These are phyloP conservation scores for Euschistus heros DNA, from an alignment of 1,140 invertebrate genomes.

Conservation along the genomic window DNA sequence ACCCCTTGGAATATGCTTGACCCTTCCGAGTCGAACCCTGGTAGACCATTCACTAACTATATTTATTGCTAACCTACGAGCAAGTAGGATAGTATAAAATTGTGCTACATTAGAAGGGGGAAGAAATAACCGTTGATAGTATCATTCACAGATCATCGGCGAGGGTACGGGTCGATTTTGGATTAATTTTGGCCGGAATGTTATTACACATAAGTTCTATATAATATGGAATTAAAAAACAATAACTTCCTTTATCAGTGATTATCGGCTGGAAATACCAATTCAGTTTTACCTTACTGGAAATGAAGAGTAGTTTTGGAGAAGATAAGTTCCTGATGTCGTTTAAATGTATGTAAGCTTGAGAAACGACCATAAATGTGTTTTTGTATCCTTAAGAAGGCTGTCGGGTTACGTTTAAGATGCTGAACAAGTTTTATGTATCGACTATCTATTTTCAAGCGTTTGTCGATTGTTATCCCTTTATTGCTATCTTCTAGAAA, in stretches of 20 bases:
- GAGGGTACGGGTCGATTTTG: conserved; percentile 4
- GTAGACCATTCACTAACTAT: conserved; percentile 27
- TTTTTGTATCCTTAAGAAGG: neutral
- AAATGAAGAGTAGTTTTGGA: neutral
- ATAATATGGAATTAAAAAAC: neutral
- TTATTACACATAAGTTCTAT: conserved; percentile 8
- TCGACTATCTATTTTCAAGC: conserved; percentile 1
- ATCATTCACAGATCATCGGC: conserved; percentile 8
- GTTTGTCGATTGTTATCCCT: conserved; percentile 6
- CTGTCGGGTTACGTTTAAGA: neutral
- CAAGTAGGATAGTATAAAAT: conserved; percentile 27
- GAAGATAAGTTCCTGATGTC: neutral
- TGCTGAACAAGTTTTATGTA: neutral
- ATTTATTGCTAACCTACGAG: conserved; percentile 26
- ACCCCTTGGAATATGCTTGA: conserved; percentile 24
- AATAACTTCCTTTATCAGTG: neutral
- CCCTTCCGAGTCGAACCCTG: conserved; percentile 24
- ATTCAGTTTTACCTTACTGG: neutral
- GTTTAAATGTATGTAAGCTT: neutral
- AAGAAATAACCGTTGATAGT: neutral
- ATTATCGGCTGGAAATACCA: neutral
- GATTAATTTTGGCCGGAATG: conserved; percentile 4
- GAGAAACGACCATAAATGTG: neutral
- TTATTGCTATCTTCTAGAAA: conserved; percentile 9
- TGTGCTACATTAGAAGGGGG: conserved; percentile 12